Conservation (phyloP, 2,797 vertebrate genomes). For the Tangara arthus region DNA sequence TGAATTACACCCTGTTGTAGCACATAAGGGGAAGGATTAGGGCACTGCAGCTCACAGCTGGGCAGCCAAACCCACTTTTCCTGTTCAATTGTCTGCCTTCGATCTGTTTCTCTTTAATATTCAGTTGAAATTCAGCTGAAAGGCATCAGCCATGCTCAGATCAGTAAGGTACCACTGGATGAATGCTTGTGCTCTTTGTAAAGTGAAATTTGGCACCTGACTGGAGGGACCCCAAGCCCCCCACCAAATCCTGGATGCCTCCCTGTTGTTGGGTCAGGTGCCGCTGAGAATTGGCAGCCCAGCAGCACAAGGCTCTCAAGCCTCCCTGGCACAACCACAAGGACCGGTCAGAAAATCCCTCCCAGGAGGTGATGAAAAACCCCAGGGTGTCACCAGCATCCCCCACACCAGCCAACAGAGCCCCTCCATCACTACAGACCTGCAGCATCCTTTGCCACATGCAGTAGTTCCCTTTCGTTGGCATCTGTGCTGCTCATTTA, state of each 20-base stretch:
- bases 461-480: not conserved
- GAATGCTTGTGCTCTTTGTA: not conserved
- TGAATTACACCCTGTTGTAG: not conserved
- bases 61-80: not conserved
- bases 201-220: not conserved
- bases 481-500: not conserved
- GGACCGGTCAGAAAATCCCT: not conserved
- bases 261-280: fast-evolving
- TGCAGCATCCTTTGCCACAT: not conserved
- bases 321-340: not conserved
- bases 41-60: not conserved
- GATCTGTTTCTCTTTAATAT: not conserved
- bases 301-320: not conserved
- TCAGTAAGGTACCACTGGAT: not conserved
- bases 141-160: not conserved
- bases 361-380: not conserved
- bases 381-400: not conserved
- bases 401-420: not conserved
- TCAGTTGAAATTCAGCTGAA: not conserved
- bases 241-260: not conserved
- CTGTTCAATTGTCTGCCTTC: not conserved
- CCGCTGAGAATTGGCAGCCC: fast-evolving
- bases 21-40: not conserved
- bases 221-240: not conserved
- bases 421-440: not conserved